Evolutionary conservation across 2,888 invertebrate genomes (phyloP).

Genomic region (Nymphalis urticae): DNA sequence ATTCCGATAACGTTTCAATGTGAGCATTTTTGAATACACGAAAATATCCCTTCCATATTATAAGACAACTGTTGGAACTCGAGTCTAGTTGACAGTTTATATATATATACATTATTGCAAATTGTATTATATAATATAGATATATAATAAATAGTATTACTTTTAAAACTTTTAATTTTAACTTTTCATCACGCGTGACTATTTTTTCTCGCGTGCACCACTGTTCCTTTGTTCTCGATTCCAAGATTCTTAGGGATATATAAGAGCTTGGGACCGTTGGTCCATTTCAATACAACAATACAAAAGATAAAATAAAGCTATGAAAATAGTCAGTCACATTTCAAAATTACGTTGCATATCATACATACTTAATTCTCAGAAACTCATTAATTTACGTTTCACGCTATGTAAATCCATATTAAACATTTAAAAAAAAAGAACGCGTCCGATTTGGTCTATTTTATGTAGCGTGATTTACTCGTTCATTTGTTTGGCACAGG

Average conservation of each 20-base stretch:
- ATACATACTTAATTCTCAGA: too few species aligned
- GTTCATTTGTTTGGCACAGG: too few species aligned
- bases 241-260: neutral
- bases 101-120: conserved; percentile 3
- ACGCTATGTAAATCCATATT: too few species aligned
- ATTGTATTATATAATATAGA: too few species aligned
- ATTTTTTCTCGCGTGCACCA: neutral
- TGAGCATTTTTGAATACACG: neutral
- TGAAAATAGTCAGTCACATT: too few species aligned
- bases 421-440: too few species aligned
- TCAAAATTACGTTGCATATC: too few species aligned
- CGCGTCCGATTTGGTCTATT: too few species aligned
- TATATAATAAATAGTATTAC: neutral
- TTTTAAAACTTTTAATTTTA: conserved; percentile 5
- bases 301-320: neutral
- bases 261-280: neutral
- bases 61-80: neutral
- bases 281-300: conserved; percentile 1
- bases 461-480: too few species aligned
- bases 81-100: conserved; percentile 7
- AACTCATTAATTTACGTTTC: too few species aligned
- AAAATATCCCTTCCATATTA: neutral
- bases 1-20: neutral
- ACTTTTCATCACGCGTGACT: conserved; percentile 9
- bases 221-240: conserved; percentile 1